phyloP scores from a whole-genome alignment of 2,888 invertebrate species.

The Sphecodes monilicornis region DNA sequence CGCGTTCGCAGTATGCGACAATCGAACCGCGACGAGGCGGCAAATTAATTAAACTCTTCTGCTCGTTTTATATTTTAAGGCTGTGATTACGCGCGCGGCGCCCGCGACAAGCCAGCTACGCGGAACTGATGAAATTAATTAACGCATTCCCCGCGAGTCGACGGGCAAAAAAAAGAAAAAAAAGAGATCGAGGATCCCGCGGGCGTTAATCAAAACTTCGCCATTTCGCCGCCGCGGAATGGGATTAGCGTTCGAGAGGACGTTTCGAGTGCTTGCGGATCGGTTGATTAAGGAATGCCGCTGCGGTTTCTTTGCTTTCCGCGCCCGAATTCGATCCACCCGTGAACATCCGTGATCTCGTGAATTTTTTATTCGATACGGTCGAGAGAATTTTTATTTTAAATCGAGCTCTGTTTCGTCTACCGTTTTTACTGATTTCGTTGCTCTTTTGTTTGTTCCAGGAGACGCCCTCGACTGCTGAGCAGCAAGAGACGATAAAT shows the following conservation, averaged over 20 bases:
- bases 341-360: not conserved
- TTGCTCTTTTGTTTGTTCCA: constrained; percentile 65
- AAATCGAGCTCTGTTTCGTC: not conserved
- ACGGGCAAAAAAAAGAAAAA: not conserved
- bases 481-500: constrained; percentile 73
- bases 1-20: constrained; percentile 12
- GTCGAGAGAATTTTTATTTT: not conserved
- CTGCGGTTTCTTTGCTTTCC: not conserved
- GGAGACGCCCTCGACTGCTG: constrained; percentile 73
- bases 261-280: not conserved
- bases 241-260: constrained; percentile 8
- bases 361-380: not conserved
- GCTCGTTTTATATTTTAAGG: constrained; percentile 55
- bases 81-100: constrained; percentile 35
- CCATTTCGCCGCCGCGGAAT: not conserved
- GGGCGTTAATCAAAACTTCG: constrained; percentile 27
- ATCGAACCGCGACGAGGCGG: constrained; percentile 57
- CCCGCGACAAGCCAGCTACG: not conserved
- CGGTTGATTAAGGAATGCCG: not conserved
- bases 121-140: constrained; percentile 54
- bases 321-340: not conserved
- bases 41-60: constrained; percentile 67
- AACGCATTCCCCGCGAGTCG: constrained; percentile 24
- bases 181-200: not conserved
- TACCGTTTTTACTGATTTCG: not conserved